These are phyloP conservation scores for Barbus barbus DNA, from an alignment of 2,113 vertebrate genomes.

Conservation along the genomic window DNA sequence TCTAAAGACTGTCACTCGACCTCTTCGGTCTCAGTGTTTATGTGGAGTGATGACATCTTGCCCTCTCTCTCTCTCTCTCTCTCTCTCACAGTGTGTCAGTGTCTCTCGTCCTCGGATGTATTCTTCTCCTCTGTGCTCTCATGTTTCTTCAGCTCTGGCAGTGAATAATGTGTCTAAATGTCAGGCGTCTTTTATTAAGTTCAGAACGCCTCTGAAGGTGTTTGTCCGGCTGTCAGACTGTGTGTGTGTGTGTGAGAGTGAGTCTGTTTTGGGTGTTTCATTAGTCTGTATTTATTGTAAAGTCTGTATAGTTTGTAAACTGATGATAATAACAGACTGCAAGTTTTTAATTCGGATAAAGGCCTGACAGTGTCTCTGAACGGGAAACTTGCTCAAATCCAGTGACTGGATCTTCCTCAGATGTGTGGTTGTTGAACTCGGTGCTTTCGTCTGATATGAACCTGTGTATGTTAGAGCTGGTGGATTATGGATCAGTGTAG, in stretches of 20 bases:
- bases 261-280: not conserved
- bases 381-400: not conserved
- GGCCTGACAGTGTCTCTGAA: not conserved
- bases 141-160: not conserved
- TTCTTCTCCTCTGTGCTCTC: not conserved
- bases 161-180: conserved; percentile 1
- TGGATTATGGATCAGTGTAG: not conserved
- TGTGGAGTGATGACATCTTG: not conserved
- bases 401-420: not conserved
- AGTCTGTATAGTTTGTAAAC: not conserved
- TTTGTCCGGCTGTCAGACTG: not conserved
- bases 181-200: not conserved
- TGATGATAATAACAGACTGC: not conserved
- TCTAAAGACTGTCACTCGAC: too few relatives aligned
- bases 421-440: not conserved
- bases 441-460: not conserved
- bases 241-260: not conserved
- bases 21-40: not conserved
- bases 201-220: conserved; percentile 13
- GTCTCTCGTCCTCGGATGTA: not conserved
- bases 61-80: not conserved
- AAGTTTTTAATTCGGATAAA: not conserved
- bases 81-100: not conserved
- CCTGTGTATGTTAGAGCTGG: not conserved
- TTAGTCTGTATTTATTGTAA: not conserved